phyloP scores from a whole-genome alignment of 2,888 invertebrate genomes.

The Salpingus planirostris region DNA sequence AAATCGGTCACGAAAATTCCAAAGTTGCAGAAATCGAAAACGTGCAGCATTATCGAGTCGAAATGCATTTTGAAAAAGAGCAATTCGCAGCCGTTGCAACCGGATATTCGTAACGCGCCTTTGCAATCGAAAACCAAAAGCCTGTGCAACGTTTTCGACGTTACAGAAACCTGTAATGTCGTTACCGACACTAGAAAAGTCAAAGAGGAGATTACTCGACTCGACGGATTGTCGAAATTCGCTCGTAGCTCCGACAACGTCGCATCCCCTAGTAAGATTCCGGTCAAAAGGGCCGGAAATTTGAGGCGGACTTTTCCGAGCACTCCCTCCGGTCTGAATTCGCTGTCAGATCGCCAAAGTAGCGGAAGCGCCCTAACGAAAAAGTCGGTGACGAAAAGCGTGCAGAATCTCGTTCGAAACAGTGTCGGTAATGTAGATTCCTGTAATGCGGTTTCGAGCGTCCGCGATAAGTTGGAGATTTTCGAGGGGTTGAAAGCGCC shows the following conservation, averaged over 20 bases:
- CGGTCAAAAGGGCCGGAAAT: constrained; percentile 30
- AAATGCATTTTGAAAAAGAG: constrained; percentile 57
- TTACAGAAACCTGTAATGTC: too few relatives aligned
- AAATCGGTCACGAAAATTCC: constrained; percentile 42
- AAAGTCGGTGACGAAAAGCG: constrained; percentile 15
- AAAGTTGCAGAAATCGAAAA: constrained; percentile 59
- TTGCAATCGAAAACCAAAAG: constrained; percentile 27
- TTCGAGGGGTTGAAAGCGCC: constrained; percentile 31
- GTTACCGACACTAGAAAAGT: constrained; percentile 22
- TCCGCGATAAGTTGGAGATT: constrained; percentile 1
- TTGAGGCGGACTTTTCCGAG: constrained; percentile 36
- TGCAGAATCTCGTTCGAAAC: constrained; percentile 19
- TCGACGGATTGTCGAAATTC: neutral
- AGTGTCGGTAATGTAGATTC: neutral
- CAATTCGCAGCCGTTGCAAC: constrained; percentile 43
- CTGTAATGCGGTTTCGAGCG: too few relatives aligned
- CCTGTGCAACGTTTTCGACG: constrained; percentile 23
- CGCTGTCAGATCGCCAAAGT: constrained; percentile 25
- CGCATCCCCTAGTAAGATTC: constrained; percentile 32
- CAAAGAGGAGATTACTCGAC: constrained; percentile 25
- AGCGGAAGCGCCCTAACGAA: constrained; percentile 14
- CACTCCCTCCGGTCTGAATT: constrained; percentile 40
- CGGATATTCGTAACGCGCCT: too few relatives aligned
- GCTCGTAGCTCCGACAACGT: neutral
- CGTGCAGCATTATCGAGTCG: constrained; percentile 61